A percentile compares a stretch with the other conserved stretches of the same genome.
phyloP scores from a whole-genome alignment of 2,888 invertebrate species.

The Nasonia oneida region DNA sequence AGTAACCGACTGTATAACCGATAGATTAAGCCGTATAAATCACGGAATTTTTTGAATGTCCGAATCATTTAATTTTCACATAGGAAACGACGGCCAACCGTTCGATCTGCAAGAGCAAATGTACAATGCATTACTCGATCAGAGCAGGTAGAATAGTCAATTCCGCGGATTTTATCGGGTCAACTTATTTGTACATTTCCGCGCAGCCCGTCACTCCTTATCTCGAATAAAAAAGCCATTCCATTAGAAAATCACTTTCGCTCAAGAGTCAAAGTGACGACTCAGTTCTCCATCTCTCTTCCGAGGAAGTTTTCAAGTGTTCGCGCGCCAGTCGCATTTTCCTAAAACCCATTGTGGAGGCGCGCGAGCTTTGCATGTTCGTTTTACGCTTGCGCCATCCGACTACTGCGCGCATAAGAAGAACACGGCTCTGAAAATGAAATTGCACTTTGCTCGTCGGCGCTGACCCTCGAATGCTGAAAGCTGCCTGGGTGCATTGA shows the following conservation, averaged over 20 bases:
- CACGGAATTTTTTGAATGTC: too few species aligned
- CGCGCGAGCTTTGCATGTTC: background rate
- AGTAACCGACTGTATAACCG: too few species aligned
- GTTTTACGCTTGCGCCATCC: background rate
- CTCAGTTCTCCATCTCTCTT: background rate
- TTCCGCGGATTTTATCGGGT: background rate
- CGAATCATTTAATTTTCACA: too few species aligned
- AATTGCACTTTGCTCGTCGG: constrained; percentile 3
- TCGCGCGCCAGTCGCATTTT: constrained; percentile 13
- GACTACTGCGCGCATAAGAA: constrained; percentile 16
- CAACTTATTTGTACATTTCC: constrained; percentile 9
- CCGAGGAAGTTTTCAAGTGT: constrained; percentile 15
- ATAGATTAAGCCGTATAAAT: too few species aligned
- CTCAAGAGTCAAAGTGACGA: constrained; percentile 18
- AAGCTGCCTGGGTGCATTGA: background rate
- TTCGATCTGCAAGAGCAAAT: background rate
- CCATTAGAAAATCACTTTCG: constrained; percentile 17
- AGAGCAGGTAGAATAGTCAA: background rate
- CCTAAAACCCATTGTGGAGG: constrained; percentile 29
- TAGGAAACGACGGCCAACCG: too few species aligned
- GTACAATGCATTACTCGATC: background rate
- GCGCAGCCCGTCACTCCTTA: background rate
- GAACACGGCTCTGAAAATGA: constrained; percentile 12
- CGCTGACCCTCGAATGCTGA: background rate
- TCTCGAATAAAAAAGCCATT: background rate